phyloP scores from a whole-genome alignment of 2,113 vertebrate genomes.

The Eonycteris spelaea region DNA sequence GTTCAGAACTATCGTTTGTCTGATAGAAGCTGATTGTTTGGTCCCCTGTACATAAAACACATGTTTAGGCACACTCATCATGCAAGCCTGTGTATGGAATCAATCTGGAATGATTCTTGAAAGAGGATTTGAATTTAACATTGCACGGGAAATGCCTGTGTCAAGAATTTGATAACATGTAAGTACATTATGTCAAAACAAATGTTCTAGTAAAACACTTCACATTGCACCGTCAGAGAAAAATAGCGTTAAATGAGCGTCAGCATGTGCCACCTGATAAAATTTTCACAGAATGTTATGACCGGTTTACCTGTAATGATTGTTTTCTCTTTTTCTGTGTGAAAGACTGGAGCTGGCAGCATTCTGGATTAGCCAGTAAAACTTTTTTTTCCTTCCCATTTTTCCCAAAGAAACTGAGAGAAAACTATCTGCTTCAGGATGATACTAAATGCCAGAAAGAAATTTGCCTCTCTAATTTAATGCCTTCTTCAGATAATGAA shows the following conservation, averaged over 20 bases:
- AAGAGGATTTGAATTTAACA: slow-evolving; percentile 46
- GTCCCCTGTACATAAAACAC: slow-evolving; percentile 29
- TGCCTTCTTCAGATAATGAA: not conserved
- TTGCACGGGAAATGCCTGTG: slow-evolving; percentile 52
- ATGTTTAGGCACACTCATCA: not conserved
- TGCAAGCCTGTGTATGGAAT: slow-evolving; percentile 33
- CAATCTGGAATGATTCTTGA: slow-evolving; percentile 52
- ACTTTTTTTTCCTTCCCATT: not conserved
- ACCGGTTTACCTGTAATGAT: not conserved
- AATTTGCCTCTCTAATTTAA: not conserved
- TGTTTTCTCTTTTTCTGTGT: not conserved
- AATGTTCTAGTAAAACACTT: not conserved
- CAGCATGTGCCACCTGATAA: not conserved
- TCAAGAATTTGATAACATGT: slow-evolving; percentile 26
- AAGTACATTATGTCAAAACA: slow-evolving; percentile 50
- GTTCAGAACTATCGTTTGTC: not conserved
- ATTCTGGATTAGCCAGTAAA: not conserved
- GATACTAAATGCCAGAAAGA: not conserved
- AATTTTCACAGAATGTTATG: not conserved
- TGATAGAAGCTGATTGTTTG: not conserved
- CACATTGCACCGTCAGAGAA: fast-evolving
- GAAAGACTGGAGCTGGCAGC: not conserved
- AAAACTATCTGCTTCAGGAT: not conserved
- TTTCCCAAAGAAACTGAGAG: not conserved
- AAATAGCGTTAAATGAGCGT: not conserved